A percentile compares a stretch with the other conserved stretches of the same genome.
These are phyloP conservation scores for Erynnis tages DNA, from an alignment of 2,888 invertebrate genomes.

Conservation along the genomic window DNA sequence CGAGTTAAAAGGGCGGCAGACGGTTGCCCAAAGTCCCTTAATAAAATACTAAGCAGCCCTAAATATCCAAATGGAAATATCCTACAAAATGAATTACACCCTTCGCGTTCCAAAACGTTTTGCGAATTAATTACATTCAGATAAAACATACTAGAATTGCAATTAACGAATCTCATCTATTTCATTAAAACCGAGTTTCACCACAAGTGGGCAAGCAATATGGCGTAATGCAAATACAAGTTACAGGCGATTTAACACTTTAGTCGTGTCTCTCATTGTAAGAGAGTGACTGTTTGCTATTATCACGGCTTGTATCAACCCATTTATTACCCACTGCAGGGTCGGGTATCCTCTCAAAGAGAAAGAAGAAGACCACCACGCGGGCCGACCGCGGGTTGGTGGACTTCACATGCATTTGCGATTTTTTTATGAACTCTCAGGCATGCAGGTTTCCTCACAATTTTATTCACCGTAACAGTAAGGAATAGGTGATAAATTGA, in stretches of 20 bases:
- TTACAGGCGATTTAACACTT: constrained; percentile 12
- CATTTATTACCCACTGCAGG: no score
- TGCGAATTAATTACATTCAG: constrained; percentile 16
- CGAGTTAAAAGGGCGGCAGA: no score
- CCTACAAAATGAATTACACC: constrained; percentile 3
- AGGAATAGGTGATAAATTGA: no score
- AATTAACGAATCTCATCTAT: constrained; percentile 21
- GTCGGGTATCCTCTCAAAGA: no score
- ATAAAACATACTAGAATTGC: constrained; percentile 16
- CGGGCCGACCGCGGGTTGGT: no score
- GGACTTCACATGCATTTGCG: no score
- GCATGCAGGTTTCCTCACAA: no score
- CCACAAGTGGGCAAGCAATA: constrained; percentile 20
- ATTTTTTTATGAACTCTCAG: no score
- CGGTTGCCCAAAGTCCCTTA: no score
- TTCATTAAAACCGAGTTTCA: constrained; percentile 11
- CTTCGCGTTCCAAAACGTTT: constrained; percentile 1
- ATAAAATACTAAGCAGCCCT: not conserved
- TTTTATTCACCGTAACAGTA: no score
- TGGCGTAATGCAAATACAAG: constrained; percentile 19
- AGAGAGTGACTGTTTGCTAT: not conserved
- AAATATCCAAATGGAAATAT: not conserved
- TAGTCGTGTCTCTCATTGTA: not conserved
- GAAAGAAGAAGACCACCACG: no score
- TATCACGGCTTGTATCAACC: no score